phyloP scores from a whole-genome alignment of 2,797 vertebrate species.

The Microchirus variegatus region DNA sequence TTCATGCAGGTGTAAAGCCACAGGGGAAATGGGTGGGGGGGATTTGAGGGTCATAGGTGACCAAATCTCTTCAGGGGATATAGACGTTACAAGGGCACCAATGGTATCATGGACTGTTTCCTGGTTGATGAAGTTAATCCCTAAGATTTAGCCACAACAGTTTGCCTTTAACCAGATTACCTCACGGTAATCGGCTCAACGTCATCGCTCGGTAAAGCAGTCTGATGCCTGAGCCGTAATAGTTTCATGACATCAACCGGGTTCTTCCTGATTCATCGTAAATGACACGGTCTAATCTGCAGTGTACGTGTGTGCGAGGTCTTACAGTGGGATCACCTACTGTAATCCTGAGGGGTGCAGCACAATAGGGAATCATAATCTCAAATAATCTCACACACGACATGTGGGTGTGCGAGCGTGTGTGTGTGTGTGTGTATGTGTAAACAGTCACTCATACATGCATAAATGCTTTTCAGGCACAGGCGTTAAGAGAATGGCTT shows the following conservation, averaged over 20 bases:
- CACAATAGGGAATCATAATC: conserved; percentile 64
- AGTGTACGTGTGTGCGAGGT: conserved; percentile 8
- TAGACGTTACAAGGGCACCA: conserved; percentile 2
- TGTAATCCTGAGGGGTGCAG: conserved; percentile 64
- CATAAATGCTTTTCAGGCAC: conserved; percentile 52
- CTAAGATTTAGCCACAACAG: conserved; percentile 54
- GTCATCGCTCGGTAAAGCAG: conserved; percentile 31
- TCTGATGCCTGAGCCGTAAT: conserved; percentile 42
- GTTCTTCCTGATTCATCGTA: conserved; percentile 37
- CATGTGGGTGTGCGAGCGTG: conserved; percentile 7
- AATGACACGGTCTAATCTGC: conserved; percentile 57
- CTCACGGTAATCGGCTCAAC: conserved; percentile 55
- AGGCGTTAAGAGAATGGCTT: conserved; percentile 23
- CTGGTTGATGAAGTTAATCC: conserved; percentile 65
- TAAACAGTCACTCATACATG: conserved; percentile 57
- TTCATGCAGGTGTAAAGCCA: conserved; percentile 56
- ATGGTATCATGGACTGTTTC: conserved; percentile 64
- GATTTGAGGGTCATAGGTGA: conserved; percentile 55
- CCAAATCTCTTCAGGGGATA: conserved; percentile 51
- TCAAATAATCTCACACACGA: conserved; percentile 38
- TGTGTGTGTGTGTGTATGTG: conserved; percentile 4
- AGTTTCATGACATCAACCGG: conserved; percentile 45
- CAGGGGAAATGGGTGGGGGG: background rate
- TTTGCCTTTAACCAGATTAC: conserved; percentile 71
- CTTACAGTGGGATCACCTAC: conserved; percentile 69